A percentile compares a stretch with the other conserved stretches of the same genome.
Conservation (phyloP, 2,797 vertebrate genomes). For the Poecilia gillii region DNA sequence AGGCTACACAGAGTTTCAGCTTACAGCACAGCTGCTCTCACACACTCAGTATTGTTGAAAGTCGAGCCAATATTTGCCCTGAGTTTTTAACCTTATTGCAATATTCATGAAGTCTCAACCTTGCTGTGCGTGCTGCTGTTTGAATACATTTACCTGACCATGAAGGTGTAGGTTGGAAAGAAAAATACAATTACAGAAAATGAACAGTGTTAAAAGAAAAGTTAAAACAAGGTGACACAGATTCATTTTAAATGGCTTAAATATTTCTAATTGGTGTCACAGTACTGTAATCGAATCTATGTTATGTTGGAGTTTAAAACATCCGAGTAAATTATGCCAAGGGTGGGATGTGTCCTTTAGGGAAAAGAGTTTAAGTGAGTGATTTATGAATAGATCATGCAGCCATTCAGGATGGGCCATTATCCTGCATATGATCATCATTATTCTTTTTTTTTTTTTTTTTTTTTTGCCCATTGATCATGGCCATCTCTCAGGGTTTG, state of each 20-base stretch:
- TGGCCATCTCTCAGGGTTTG: conserved; percentile 68
- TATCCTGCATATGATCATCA: conserved; percentile 79
- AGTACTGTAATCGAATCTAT: conserved; percentile 46
- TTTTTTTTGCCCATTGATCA: conserved; percentile 76
- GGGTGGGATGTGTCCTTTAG: conserved; percentile 59
- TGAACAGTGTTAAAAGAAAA: neutral
- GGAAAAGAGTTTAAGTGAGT: conserved; percentile 42
- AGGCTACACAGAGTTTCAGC: conserved; percentile 7
- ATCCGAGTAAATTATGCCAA: conserved; percentile 55
- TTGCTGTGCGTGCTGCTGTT: conserved; percentile 30
- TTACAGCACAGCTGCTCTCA: conserved; percentile 14
- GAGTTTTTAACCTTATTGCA: conserved; percentile 60
- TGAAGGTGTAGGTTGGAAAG: conserved; percentile 16
- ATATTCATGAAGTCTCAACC: conserved; percentile 53
- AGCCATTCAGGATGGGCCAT: conserved; percentile 72
- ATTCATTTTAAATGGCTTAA: conserved; percentile 10
- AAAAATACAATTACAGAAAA: conserved; percentile 1
- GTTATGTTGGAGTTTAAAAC: conserved; percentile 40
- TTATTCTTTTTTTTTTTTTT: conserved; percentile 73
- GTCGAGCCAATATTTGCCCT: conserved; percentile 57
- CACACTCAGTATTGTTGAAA: conserved; percentile 60
- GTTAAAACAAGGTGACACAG: conserved; percentile 23
- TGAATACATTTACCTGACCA: conserved; percentile 32
- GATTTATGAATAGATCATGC: conserved; percentile 74
- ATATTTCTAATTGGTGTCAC: conserved; percentile 11